phyloP scores from a whole-genome alignment of 2,113 vertebrate species.

The Cephalopterus ornatus region DNA sequence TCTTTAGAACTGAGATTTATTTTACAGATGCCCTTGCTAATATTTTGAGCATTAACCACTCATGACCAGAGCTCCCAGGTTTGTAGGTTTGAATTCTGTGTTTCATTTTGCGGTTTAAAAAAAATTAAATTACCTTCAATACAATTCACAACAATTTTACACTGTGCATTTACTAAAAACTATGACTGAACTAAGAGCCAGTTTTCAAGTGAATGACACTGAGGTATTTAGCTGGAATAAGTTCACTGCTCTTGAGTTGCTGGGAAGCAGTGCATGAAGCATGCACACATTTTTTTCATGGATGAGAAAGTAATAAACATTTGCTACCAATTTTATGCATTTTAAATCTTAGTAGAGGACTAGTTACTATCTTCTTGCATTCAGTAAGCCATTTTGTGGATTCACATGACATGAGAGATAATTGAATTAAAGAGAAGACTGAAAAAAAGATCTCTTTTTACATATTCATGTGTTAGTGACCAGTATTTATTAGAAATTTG shows the following conservation, averaged over 20 bases:
- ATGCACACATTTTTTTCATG: conserved; percentile 22
- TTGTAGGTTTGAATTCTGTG: background rate
- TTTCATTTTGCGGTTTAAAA: background rate
- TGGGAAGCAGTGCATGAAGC: conserved; percentile 55
- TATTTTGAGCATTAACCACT: background rate
- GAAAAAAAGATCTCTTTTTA: background rate
- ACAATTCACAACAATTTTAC: background rate
- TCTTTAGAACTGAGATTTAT: background rate
- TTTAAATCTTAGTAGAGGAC: background rate
- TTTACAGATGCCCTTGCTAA: background rate
- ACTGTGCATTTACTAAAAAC: background rate
- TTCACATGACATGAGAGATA: background rate
- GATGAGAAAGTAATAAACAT: conserved; percentile 35
- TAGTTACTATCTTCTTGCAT: background rate
- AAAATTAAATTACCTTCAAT: background rate
- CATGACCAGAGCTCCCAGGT: background rate
- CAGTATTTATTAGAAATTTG: background rate
- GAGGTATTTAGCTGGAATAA: conserved; percentile 49
- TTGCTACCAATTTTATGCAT: conserved; percentile 20
- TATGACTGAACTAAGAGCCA: background rate
- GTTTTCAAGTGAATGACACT: conserved; percentile 39
- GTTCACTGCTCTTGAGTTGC: conserved; percentile 25
- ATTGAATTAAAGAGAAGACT: background rate
- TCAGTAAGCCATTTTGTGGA: background rate
- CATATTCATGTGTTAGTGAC: background rate